Evolutionary conservation across 2,888 invertebrate species (phyloP).

Genomic region (Neria commutata): DNA sequence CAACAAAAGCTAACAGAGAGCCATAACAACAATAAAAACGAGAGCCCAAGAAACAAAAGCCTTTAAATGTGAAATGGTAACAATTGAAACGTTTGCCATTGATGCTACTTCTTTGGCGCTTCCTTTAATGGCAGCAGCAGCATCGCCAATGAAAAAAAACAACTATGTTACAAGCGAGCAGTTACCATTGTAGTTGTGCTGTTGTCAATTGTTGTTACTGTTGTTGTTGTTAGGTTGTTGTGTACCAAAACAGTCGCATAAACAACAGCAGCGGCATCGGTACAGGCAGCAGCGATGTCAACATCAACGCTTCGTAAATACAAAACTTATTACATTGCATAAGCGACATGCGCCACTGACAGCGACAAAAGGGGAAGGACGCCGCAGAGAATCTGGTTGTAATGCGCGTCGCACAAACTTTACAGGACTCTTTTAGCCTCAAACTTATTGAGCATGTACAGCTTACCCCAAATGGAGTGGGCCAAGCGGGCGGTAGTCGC

Average conservation of each 20-base stretch:
- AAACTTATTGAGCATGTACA: too few relatives aligned
- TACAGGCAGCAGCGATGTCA: neutral
- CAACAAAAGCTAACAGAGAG: neutral
- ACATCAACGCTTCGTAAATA: neutral
- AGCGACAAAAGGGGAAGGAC: too few relatives aligned
- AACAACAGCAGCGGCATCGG: too few relatives aligned
- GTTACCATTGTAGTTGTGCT: neutral
- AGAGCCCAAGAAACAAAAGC: neutral
- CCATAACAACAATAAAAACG: neutral
- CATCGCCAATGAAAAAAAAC: too few relatives aligned
- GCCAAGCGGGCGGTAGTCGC: neutral
- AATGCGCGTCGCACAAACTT: too few relatives aligned
- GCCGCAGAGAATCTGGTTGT: too few relatives aligned
- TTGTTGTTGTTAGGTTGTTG: neutral
- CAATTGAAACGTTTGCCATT: constrained; percentile 7
- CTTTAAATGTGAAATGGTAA: neutral
- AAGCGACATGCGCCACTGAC: neutral
- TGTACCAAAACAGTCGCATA: neutral
- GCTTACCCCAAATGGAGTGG: too few relatives aligned
- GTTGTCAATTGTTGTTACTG: neutral
- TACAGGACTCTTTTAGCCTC: too few relatives aligned
- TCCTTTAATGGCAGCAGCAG: neutral
- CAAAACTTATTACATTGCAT: neutral
- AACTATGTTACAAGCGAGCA: neutral
- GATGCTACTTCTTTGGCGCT: neutral